A percentile compares a stretch with the other conserved stretches of the same genome.
These are phyloP conservation scores for Embiotoca jacksoni DNA, from an alignment of 2,113 vertebrate species.

Conservation along the genomic window DNA sequence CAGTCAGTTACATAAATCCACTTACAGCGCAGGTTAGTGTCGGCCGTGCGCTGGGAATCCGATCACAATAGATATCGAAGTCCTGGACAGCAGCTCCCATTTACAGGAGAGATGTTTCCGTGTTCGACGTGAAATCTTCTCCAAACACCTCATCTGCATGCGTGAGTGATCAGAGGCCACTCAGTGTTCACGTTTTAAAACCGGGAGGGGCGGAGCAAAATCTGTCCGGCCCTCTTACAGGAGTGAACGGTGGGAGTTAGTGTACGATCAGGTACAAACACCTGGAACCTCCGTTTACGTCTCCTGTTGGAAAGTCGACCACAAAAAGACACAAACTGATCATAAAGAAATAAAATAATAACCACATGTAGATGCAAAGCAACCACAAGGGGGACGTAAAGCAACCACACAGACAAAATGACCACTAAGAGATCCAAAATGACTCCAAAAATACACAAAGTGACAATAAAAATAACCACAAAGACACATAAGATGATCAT, in stretches of 20 bases:
- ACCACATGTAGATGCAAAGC: too few species aligned
- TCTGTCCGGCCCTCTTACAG: not conserved
- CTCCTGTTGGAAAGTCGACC: not conserved
- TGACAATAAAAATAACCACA: not conserved
- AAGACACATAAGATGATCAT: not conserved
- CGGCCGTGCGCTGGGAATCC: slow-evolving; percentile 38
- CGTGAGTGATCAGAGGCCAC: not conserved
- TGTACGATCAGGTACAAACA: too few species aligned
- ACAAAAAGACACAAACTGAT: not conserved
- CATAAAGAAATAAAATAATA: not conserved
- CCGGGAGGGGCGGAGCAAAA: not conserved
- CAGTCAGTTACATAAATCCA: slow-evolving; percentile 75
- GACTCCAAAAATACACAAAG: not conserved
- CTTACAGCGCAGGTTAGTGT: slow-evolving; percentile 73
- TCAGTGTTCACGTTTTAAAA: not conserved
- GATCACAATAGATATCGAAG: slow-evolving; percentile 66
- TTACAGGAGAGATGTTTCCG: slow-evolving; percentile 30
- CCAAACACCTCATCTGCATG: not conserved
- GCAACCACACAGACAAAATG: not conserved
- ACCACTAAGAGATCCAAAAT: not conserved
- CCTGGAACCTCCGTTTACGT: not conserved
- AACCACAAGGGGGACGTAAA: too few species aligned
- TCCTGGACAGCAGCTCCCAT: slow-evolving; percentile 27
- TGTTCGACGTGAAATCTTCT: slow-evolving; percentile 25
- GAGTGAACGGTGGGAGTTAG: too few species aligned